Evolutionary conservation across 2,113 vertebrate genomes (phyloP).

Genomic region (rabbit (Oryctolagus cuniculus)): mOryCun1.1 NC_091453.1:27606001-27606500

Average conservation of each 20-base stretch:
- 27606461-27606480: background rate
- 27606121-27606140: conserved; percentile 28
- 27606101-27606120: background rate
- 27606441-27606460: conserved; percentile 27
- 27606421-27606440: conserved; percentile 3
- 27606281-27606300: background rate
- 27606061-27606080: background rate
- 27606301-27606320: background rate
- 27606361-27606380: conserved; percentile 18
- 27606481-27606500: conserved; percentile 16
- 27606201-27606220: background rate
- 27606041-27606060: background rate
- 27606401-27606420: conserved; percentile 52
- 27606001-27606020: background rate
- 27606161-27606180: conserved; percentile 33
- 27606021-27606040: background rate
- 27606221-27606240: background rate
- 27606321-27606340: conserved; percentile 33
- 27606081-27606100: background rate
- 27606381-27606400: conserved; percentile 12
- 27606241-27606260: background rate
- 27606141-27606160: conserved; percentile 11
- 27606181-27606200: background rate
- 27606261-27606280: background rate
- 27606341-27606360: conserved; percentile 20